phyloP scores from a whole-genome alignment of 1,140 invertebrate species.

The Bursaphelenchus mucronatus region DNA sequence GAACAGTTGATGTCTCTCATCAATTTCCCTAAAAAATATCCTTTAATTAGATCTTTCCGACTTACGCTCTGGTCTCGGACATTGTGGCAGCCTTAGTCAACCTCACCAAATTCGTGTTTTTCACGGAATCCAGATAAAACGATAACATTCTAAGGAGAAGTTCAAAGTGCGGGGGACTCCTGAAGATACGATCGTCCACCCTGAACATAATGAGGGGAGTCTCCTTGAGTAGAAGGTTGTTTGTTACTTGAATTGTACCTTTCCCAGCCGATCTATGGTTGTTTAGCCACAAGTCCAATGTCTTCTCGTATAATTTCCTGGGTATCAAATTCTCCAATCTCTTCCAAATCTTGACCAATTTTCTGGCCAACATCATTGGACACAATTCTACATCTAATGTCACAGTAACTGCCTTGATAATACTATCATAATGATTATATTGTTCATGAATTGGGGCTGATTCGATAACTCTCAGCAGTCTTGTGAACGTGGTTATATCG shows the following conservation, averaged over 20 bases:
- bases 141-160: constrained; percentile 36
- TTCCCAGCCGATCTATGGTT: constrained; percentile 20
- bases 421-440: constrained; percentile 39
- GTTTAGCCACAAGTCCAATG: constrained; percentile 38
- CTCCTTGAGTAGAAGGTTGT: constrained; percentile 32
- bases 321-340: constrained; percentile 44
- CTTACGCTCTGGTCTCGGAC: constrained; percentile 4
- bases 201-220: constrained; percentile 37
- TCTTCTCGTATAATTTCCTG: constrained; percentile 41
- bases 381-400: constrained; percentile 27
- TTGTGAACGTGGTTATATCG: constrained; percentile 10
- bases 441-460: constrained; percentile 39
- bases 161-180: constrained; percentile 39
- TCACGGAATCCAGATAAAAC: constrained; percentile 42
- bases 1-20: constrained; percentile 37
- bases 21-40: constrained; percentile 45
- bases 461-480: constrained; percentile 20
- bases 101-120: constrained; percentile 35
- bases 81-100: constrained; percentile 23
- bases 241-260: constrained; percentile 30
- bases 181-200: constrained; percentile 40
- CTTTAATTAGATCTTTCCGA: constrained; percentile 17
- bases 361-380: constrained; percentile 13
- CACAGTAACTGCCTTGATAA: constrained; percentile 31
- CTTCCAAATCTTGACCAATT: constrained; percentile 36